These are phyloP conservation scores for Bambusicola thoracicus DNA, from an alignment of 2,113 vertebrate genomes.

Conservation along the genomic window DNA sequence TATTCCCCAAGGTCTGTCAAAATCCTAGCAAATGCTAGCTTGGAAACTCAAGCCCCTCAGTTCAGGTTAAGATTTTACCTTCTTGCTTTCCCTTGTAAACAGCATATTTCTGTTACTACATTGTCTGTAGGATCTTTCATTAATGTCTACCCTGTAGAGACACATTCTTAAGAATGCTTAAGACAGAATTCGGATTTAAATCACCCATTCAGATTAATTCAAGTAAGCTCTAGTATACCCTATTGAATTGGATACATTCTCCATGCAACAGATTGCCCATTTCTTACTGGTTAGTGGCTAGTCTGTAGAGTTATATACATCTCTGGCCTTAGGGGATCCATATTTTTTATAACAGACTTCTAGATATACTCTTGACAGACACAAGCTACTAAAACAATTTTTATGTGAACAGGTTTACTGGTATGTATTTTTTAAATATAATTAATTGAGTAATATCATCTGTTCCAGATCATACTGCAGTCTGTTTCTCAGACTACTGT, in stretches of 20 bases:
- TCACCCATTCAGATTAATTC: neutral
- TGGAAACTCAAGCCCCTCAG: neutral
- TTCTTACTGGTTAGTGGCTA: neutral
- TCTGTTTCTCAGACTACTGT: neutral
- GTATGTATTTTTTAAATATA: neutral
- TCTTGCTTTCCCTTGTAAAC: neutral
- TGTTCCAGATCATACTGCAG: neutral
- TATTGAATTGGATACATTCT: neutral
- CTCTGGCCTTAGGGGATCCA: neutral
- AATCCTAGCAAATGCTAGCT: neutral
- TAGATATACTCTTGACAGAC: neutral
- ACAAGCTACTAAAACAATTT: neutral
- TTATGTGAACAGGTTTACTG: neutral
- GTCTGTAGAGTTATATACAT: neutral
- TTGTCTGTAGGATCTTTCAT: neutral
- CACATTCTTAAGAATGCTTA: neutral
- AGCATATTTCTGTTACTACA: neutral
- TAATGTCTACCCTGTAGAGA: neutral
- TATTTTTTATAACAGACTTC: neutral
- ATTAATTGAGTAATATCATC: neutral
- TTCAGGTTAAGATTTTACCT: neutral
- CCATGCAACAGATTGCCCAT: neutral
- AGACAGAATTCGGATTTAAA: neutral
- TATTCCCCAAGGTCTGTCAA: neutral
- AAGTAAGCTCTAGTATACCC: neutral